These are phyloP conservation scores for Sphecodes monilicornis DNA, from an alignment of 2,888 invertebrate species.

Conservation along the genomic window DNA sequence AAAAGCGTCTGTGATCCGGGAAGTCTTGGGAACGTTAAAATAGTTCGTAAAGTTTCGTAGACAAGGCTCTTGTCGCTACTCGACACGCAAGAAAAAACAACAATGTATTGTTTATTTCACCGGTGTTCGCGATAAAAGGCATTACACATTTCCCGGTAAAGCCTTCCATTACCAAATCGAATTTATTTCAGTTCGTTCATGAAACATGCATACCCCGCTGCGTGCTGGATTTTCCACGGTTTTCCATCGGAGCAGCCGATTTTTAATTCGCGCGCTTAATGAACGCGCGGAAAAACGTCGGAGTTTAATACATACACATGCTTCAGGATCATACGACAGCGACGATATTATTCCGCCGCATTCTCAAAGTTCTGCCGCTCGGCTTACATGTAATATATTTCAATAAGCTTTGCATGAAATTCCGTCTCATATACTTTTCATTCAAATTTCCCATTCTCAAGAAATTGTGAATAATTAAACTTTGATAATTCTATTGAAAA, in stretches of 20 bases:
- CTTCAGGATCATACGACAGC: not conserved
- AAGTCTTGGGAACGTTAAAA: not conserved
- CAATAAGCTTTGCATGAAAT: not conserved
- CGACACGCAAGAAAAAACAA: not conserved
- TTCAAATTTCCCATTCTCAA: not conserved
- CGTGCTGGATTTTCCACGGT: constrained; percentile 15
- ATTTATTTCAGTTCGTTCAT: constrained; percentile 27
- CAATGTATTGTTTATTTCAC: not conserved
- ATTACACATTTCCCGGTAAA: constrained; percentile 8
- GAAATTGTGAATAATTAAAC: too few species aligned
- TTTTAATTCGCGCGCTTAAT: constrained; percentile 25
- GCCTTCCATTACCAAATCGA: constrained; percentile 18
- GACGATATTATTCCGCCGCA: constrained; percentile 9
- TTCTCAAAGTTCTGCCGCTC: not conserved
- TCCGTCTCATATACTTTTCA: not conserved
- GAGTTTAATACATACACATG: constrained; percentile 15
- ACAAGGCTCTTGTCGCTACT: too few species aligned
- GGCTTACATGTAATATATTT: not conserved
- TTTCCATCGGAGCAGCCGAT: constrained; percentile 2
- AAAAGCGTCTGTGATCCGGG: not conserved
- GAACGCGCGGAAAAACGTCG: constrained; percentile 9
- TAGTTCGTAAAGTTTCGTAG: not conserved
- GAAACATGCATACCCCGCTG: constrained; percentile 7
- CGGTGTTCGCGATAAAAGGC: not conserved
- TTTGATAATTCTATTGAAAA: too few species aligned